Evolutionary conservation across 2,113 vertebrate species (phyloP), one percentile per base, ranked within the genome.

Genomic region (Alethe castanea): DNA sequence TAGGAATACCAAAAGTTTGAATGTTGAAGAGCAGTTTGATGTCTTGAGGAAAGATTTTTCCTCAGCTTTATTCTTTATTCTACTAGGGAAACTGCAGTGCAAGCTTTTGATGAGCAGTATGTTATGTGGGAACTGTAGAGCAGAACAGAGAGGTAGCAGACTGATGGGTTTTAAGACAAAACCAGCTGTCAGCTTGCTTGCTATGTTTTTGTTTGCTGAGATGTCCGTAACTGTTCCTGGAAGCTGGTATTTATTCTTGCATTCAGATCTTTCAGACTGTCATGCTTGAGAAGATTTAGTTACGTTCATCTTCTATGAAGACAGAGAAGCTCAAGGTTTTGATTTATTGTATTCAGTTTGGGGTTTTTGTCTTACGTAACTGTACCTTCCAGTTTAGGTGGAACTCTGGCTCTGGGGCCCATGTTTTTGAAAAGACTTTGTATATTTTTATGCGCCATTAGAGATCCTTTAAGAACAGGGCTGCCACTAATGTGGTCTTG

Each of bases 401-500:
- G 26, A 90, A 22, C 71, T 88, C n/a, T 16, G 72, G 36, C 52
- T 95, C 33, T 1, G 16, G 60, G 65, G 44, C 44, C 44, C 4
- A 3, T 54, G 29, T 62, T 78, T 78, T 44, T 79, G 57, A 40
- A 67, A 76, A 69, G 33, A 33, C 10, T 50, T 45, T 22, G 26
- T 8, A 3, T 84, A 5, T 81, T 86, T 84, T 50, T 45, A 20
- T 50, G 29, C 35, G 40, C 11, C 3, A 18, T 78, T 50, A 80
- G 28, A 81, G 38, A 38, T 88, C 19, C 12, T 25, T 48, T 61
- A 70, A 70, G 29, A 72, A 35, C 3, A 23, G 15, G 28, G 14
- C 14, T 69, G 3, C n/a, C 53, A 13, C 42, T 78, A 31, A 23
- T 0, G 4, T 45, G 22, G 19, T 57, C 17, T 71, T 1, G 0